Percentiles rank a stretch among this genome's conserved stretches.
phyloP scores from a whole-genome alignment of 2,113 vertebrate species.

The Mesoclemmys tuberculata region DNA sequence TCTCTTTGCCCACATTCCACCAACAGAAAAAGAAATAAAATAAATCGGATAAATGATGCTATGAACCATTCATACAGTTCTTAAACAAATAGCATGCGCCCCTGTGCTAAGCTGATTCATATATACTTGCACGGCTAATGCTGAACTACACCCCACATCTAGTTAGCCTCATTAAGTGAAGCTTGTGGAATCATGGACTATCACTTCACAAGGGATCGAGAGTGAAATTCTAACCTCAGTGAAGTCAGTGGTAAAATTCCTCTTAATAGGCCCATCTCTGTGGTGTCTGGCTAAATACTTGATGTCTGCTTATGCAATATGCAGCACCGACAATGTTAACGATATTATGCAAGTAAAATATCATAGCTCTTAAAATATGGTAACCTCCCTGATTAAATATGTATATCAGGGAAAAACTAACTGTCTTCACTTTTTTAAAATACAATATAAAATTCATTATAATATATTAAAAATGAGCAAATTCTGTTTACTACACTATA shows the following conservation, averaged over 20 bases:
- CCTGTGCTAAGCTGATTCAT: background rate
- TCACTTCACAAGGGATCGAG: background rate
- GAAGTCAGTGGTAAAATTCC: background rate
- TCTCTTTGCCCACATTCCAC: background rate
- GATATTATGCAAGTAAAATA: background rate
- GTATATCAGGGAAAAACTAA: background rate
- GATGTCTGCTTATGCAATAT: background rate
- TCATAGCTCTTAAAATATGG: background rate
- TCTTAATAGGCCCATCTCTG: background rate
- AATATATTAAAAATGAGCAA: background rate
- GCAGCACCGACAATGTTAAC: background rate
- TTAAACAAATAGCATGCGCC: background rate
- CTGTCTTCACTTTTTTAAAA: background rate
- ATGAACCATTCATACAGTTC: background rate
- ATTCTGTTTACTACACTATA: background rate
- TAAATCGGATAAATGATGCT: accelerated
- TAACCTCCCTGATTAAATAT: background rate
- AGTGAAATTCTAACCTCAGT: background rate
- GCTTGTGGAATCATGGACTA: background rate
- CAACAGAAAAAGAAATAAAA: background rate
- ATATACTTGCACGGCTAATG: background rate
- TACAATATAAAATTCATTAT: accelerated
- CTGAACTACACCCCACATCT: background rate
- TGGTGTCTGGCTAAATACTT: background rate
- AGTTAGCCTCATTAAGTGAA: background rate